Conservation (phyloP, 2,113 vertebrate genomes). For the Echinops telfairi region DNA sequence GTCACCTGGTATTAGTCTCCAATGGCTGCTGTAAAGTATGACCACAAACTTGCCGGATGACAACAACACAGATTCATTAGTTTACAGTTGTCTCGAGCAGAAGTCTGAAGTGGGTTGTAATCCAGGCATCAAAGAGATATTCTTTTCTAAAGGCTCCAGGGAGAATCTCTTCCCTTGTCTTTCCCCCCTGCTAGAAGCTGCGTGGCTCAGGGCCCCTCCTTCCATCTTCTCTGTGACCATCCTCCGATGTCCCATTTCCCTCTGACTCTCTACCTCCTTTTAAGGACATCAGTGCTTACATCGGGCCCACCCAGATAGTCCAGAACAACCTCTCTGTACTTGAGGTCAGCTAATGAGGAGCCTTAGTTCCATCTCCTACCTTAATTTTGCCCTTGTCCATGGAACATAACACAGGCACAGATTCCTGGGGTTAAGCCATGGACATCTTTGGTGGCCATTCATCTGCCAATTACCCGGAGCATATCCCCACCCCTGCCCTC, state of each 20-base stretch:
- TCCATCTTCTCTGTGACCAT: not conserved
- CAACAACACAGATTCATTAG: rapidly evolving
- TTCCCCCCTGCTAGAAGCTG: not conserved
- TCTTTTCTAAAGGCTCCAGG: not conserved
- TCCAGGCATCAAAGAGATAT: rapidly evolving
- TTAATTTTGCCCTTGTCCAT: not conserved
- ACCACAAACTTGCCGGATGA: not conserved
- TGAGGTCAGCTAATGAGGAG: not conserved
- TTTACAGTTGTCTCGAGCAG: rapidly evolving
- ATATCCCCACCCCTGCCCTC: not conserved
- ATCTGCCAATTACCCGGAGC: rapidly evolving
- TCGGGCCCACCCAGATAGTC: not conserved
- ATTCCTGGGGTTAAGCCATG: not conserved
- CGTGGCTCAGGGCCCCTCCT: not conserved
- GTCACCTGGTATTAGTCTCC: slow-evolving; percentile 31
- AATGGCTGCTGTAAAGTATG: rapidly evolving
- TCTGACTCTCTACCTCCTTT: not conserved
- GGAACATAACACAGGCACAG: not conserved
- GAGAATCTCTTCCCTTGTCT: not conserved
- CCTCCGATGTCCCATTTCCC: not conserved
- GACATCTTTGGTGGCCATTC: not conserved
- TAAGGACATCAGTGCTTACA: not conserved
- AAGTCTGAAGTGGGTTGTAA: not conserved
- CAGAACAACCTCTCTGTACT: not conserved
- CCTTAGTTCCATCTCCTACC: not conserved